phyloP scores from a whole-genome alignment of 2,113 vertebrate species.

The Podarcis muralis region DNA sequence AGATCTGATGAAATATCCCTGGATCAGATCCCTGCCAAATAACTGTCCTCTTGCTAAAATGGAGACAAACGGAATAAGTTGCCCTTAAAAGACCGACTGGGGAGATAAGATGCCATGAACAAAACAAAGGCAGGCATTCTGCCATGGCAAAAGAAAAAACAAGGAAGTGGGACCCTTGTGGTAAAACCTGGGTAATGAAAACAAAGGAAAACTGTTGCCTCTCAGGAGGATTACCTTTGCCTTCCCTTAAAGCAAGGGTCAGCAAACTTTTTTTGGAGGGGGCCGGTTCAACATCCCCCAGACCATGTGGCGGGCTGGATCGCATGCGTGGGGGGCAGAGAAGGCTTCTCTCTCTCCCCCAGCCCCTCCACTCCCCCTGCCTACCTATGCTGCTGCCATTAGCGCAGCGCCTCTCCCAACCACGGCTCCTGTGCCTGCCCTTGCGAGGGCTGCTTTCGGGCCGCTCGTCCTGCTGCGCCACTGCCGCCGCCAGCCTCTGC shows the following conservation, averaged over 20 bases:
- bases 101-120: background rate
- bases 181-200: background rate
- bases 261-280: too few relatives aligned
- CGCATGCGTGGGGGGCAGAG: accelerated
- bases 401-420: too few relatives aligned
- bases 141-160: background rate
- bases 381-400: too few relatives aligned
- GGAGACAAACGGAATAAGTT: background rate
- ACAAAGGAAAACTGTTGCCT: background rate
- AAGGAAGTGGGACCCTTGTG: background rate
- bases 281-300: too few relatives aligned
- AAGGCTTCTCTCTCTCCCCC: too few relatives aligned
- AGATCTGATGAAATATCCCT: background rate
- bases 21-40: background rate
- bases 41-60: background rate
- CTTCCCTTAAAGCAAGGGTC: background rate
- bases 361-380: too few relatives aligned
- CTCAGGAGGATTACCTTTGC: too few relatives aligned
- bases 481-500: too few relatives aligned
- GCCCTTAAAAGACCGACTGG: background rate
- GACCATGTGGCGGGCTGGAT: too few relatives aligned
- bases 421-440: too few relatives aligned
- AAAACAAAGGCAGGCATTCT: background rate
- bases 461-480: too few relatives aligned
- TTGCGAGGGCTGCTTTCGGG: too few relatives aligned